Base-by-base conservation (phyloP, 2,888 invertebrate species). In the Drosophila leonis region DNA sequence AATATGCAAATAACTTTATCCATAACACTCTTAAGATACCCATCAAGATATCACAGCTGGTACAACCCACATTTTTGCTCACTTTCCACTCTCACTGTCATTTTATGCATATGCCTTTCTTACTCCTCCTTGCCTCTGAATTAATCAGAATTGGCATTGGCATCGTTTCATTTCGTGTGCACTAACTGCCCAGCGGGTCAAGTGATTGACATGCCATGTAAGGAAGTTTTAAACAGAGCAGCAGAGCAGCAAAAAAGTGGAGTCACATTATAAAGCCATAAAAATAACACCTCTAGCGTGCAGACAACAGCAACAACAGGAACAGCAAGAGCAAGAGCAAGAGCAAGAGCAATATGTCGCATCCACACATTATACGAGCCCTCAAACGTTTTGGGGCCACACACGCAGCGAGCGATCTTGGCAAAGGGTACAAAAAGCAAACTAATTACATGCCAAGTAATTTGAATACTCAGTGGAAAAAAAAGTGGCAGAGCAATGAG, bases 381-480 rank as follows among this genome's bases (percentile, higher is more conserved):
- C 49, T 57, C 57, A 49, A 76, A 73, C 78, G 56, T 68, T 80
- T 86, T 65, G 65, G 76, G 71, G 75, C 84, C 87, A 90, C 85
- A 90, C 85, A 87, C 84, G 81, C 83, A 83, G 87, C 67, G 83
- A 60, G 59, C 63, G 86, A 74, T 56, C 81, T 70, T 72, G 75
- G 60, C 69, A 78, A 70, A 76, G 67, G 71, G 69, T 64, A 78
- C 63, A 78, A 55, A 66, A 78, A 70, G 48, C 86, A 88, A 83
- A 80, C 85, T 90, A 85, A 90, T 85, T 90, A 89, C 90, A 90
- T 86, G 82, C 78, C 88, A 78, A 89, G 90, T 90, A 86, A 85
- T 85, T 85, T 85, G 76, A 85, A 88, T 85, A 80, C 82, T 73
- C 75, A 77, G 72, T 78, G 72, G 72, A 80, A 66, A 77, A 66